These are phyloP conservation scores for Drosophila vallismaia DNA, from an alignment of 2,888 invertebrate genomes.

Conservation along the genomic window DNA sequence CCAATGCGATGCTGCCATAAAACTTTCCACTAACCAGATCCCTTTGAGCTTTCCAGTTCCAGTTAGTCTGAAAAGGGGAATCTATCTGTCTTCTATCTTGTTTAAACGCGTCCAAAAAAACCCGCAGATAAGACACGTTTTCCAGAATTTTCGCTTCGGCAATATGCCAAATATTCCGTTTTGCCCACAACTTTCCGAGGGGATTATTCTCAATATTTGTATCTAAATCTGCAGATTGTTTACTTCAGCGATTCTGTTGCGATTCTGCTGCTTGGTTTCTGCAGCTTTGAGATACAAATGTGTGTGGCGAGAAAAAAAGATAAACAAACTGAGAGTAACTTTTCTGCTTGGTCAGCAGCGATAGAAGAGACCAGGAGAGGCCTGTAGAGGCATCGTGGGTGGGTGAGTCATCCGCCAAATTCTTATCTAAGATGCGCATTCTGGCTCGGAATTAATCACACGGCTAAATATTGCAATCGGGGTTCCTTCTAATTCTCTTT, in stretches of 20 bases:
- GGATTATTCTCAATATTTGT: slow-evolving; percentile 28
- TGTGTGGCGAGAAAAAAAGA: slow-evolving; percentile 11
- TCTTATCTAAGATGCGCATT: slow-evolving; percentile 30
- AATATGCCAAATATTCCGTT: slow-evolving; percentile 26
- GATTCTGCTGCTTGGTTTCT: too few relatives aligned
- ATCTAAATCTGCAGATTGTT: slow-evolving; percentile 20
- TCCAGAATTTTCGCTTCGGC: slow-evolving; percentile 36
- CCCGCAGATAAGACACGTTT: slow-evolving; percentile 26
- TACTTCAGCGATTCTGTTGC: slow-evolving; percentile 4
- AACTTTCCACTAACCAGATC: slow-evolving; percentile 33
- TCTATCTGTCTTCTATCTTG: slow-evolving; percentile 44
- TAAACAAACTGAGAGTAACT: slow-evolving; percentile 17
- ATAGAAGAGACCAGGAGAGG: too few relatives aligned
- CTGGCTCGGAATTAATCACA: slow-evolving; percentile 43
- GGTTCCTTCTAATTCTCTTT: slow-evolving; percentile 30
- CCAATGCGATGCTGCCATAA: slow-evolving; percentile 22
- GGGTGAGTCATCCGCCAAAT: slow-evolving; percentile 28
- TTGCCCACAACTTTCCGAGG: slow-evolving; percentile 3
- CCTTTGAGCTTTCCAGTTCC: slow-evolving; percentile 33
- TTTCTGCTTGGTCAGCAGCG: not conserved
- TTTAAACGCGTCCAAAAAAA: slow-evolving; percentile 26
- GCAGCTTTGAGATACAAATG: slow-evolving; percentile 11
- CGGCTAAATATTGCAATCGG: slow-evolving; percentile 54
- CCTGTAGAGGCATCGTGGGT: not conserved
- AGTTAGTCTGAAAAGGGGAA: slow-evolving; percentile 24